Evolutionary conservation across 1,140 invertebrate genomes (phyloP).

Genomic region (Tyrophagus putrescentiae): DNA sequence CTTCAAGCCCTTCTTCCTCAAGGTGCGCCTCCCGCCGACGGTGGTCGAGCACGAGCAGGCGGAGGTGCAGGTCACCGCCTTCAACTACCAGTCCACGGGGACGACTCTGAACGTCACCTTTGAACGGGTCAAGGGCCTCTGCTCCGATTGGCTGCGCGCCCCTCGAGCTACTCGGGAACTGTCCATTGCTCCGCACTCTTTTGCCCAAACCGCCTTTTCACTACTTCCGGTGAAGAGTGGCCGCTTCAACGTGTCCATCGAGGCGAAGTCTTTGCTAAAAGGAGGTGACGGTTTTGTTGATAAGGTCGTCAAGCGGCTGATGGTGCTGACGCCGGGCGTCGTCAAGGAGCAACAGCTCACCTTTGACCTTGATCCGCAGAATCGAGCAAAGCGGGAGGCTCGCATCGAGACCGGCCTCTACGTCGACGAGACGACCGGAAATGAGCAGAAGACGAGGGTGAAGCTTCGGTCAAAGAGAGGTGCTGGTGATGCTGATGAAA

Average conservation of each 20-base stretch:
- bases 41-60: slow-evolving; percentile 34
- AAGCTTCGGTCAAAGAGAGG: too few relatives aligned
- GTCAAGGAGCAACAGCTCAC: slow-evolving; percentile 29
- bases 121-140: slow-evolving; percentile 31
- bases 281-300: slow-evolving; percentile 30
- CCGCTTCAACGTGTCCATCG: slow-evolving; percentile 30
- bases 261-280: slow-evolving; percentile 27
- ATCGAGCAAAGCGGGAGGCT: slow-evolving; percentile 24
- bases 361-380: slow-evolving; percentile 32
- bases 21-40: slow-evolving; percentile 33
- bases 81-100: slow-evolving; percentile 30
- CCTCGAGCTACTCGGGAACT: slow-evolving; percentile 27
- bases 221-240: slow-evolving; percentile 32
- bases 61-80: slow-evolving; percentile 33
- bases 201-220: slow-evolving; percentile 31
- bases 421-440: too few relatives aligned
- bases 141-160: slow-evolving; percentile 29
- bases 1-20: slow-evolving; percentile 32
- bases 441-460: too few relatives aligned
- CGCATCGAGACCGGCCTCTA: too few relatives aligned
- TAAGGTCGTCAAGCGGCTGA: slow-evolving; percentile 30
- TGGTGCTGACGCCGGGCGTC: slow-evolving; percentile 30
- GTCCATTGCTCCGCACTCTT: slow-evolving; percentile 28
- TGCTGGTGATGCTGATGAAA: too few relatives aligned
- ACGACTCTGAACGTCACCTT: slow-evolving; percentile 27